Conservation (phyloP, 2,113 vertebrate genomes). For the Pterophyllum scalare region DNA sequence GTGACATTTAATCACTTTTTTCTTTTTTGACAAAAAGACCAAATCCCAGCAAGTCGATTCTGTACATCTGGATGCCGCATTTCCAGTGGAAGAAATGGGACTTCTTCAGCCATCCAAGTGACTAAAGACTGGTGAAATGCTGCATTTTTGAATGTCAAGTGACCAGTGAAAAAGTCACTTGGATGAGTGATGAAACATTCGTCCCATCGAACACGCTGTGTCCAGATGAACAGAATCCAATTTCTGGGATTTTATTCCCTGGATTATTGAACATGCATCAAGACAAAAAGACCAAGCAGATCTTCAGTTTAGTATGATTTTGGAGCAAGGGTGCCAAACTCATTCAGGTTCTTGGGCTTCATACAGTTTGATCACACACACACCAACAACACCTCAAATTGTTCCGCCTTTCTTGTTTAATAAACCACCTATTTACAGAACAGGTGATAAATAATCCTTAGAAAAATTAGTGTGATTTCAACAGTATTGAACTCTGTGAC, state of each 20-base stretch:
- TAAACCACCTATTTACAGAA: background rate
- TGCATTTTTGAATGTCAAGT: background rate
- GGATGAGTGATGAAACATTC: background rate
- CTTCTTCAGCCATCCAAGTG: constrained; percentile 3
- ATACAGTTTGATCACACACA: background rate
- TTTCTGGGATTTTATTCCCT: background rate
- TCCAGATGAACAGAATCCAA: background rate
- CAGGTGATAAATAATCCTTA: background rate
- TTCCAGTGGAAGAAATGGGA: background rate
- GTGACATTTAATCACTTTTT: background rate
- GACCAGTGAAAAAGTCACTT: background rate
- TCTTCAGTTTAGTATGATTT: background rate
- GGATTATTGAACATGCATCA: no score
- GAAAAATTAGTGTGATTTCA: background rate
- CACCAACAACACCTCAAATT: background rate
- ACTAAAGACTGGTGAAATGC: background rate
- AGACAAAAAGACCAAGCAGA: background rate
- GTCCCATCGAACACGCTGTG: background rate
- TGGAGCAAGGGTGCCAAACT: background rate
- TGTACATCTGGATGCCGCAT: background rate
- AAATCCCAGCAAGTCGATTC: background rate
- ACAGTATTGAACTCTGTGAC: background rate
- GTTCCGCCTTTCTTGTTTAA: background rate
- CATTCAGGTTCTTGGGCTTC: background rate
- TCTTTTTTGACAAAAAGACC: background rate